Conservation (phyloP, 2,888 invertebrate species). For the Lepidocyrtoides sp. region DNA sequence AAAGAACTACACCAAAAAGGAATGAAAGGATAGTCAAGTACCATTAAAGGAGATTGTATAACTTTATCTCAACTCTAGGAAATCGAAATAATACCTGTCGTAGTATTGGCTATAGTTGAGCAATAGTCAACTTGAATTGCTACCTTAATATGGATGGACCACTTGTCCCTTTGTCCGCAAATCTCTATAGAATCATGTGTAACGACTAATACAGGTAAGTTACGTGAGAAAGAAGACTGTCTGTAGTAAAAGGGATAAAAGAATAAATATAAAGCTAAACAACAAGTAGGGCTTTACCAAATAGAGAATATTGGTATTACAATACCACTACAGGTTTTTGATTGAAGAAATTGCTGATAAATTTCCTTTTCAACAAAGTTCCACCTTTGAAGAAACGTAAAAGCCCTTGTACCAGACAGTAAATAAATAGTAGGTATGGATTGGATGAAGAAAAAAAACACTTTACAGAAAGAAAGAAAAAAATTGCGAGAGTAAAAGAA, state of each 20-base stretch:
- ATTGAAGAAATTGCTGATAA: background rate
- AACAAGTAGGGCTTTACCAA: background rate
- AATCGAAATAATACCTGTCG: no score
- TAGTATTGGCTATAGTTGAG: no score
- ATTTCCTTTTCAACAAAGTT: background rate
- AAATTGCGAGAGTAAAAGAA: no score
- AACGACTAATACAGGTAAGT: no score
- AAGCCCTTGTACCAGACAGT: background rate
- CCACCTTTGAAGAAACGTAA: background rate
- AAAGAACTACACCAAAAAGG: background rate
- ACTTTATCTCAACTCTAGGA: no score
- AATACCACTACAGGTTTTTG: background rate
- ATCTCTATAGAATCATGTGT: no score
- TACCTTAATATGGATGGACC: no score
- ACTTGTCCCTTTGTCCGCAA: no score
- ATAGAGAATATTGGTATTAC: background rate
- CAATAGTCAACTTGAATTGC: no score
- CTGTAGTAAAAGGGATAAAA: no score
- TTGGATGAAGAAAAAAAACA: background rate
- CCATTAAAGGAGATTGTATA: slow-evolving; percentile 13
- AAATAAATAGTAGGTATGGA: background rate
- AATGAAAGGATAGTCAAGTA: background rate
- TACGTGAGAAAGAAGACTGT: no score
- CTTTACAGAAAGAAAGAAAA: background rate
- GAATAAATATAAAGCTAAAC: background rate